Conservation (phyloP, 2,888 invertebrate species). For the Acleris emargana region DNA sequence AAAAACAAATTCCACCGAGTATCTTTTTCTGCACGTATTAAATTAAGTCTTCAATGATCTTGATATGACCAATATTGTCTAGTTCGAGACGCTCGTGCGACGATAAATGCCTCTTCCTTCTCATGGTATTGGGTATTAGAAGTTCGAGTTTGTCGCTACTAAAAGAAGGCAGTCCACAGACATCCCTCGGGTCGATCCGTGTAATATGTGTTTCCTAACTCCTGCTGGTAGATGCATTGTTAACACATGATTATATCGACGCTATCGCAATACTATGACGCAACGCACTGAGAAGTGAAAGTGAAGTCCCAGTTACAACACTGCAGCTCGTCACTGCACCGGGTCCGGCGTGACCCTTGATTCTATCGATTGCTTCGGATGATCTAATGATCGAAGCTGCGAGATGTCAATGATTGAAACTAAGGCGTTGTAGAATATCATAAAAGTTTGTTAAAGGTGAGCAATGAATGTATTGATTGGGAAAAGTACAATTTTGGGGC, state of each 20-base stretch:
- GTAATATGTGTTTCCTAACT: slow-evolving; percentile 23
- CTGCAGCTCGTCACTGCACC: slow-evolving; percentile 70
- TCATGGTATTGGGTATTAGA: too few species aligned
- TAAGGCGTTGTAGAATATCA: too few species aligned
- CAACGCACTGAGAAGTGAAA: slow-evolving; percentile 70
- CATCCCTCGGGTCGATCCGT: slow-evolving; percentile 10
- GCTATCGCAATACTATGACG: slow-evolving; percentile 50
- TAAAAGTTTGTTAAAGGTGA: too few species aligned
- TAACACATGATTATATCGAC: slow-evolving; percentile 52
- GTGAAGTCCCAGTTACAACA: slow-evolving; percentile 71
- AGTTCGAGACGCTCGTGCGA: too few species aligned
- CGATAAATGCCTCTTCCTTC: too few species aligned
- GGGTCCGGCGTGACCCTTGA: slow-evolving; percentile 53
- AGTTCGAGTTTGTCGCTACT: too few species aligned
- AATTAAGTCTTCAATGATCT: too few species aligned
- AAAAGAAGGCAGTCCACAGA: background rate
- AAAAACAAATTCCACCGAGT: too few species aligned
- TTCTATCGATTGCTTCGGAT: slow-evolving; percentile 37
- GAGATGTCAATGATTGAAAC: background rate
- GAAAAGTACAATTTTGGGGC: too few species aligned
- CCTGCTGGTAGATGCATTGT: slow-evolving; percentile 32
- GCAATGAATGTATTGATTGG: too few species aligned
- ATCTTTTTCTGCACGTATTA: too few species aligned
- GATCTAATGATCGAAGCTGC: background rate
- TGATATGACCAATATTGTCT: too few species aligned